Percentiles rank a stretch among this genome's conserved stretches.
phyloP scores from a whole-genome alignment of 2,113 vertebrate genomes.

The Etheostoma spectabile region DNA sequence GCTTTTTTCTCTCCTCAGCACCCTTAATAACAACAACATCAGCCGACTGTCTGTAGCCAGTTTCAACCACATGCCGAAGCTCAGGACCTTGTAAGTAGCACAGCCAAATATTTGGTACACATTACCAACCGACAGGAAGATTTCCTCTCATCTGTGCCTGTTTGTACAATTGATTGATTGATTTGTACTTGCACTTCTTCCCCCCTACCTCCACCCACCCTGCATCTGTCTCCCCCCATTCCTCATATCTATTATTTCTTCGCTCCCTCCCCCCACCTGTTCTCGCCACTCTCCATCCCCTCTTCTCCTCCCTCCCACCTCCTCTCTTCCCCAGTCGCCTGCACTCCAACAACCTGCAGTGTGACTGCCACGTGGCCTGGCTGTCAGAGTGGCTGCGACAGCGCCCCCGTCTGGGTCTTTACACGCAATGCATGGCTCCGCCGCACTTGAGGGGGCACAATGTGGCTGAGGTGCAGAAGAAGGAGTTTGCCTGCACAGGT shows the following conservation, averaged over 20 bases:
- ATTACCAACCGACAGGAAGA: background rate
- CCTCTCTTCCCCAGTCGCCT: constrained; percentile 86
- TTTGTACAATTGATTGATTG: constrained; percentile 55
- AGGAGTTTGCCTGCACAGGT: constrained; percentile 96
- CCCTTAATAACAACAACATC: constrained; percentile 99
- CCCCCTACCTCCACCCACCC: background rate
- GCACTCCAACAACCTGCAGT: constrained; percentile 98
- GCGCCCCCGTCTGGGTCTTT: constrained; percentile 94
- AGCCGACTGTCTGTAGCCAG: constrained; percentile 97
- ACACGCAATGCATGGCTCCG: constrained; percentile 97
- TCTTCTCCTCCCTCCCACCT: background rate
- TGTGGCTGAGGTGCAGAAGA: constrained; percentile 96
- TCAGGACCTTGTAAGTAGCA: constrained; percentile 97
- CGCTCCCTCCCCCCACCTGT: constrained; percentile 15
- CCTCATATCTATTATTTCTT: constrained; percentile 69
- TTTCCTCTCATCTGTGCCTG: constrained; percentile 11
- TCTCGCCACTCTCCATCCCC: background rate
- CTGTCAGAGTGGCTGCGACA: constrained; percentile 98
- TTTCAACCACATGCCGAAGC: constrained; percentile 99
- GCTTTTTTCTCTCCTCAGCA: constrained; percentile 81
- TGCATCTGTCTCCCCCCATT: constrained; percentile 17
- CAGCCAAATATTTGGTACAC: background rate
- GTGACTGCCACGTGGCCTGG: constrained; percentile 98
- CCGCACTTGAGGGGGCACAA: constrained; percentile 94
- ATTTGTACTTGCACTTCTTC: constrained; percentile 33